Evolutionary conservation across 2,797 vertebrate species (phyloP).

Genomic region (Orestias chungarensis): DNA sequence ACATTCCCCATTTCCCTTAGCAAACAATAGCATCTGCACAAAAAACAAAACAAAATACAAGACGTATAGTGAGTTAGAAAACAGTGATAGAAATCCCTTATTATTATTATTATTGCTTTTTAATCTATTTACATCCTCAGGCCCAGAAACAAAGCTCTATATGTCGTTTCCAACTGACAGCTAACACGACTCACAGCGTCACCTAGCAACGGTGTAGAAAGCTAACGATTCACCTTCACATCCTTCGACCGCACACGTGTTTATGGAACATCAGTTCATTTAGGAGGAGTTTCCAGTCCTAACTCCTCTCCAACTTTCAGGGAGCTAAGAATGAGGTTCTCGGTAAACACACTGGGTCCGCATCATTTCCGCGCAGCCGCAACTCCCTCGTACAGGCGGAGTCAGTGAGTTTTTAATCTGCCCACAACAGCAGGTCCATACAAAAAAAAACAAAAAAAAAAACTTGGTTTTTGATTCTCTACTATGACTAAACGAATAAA

Average conservation of each 20-base stretch:
- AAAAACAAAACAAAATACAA: not conserved
- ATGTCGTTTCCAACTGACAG: constrained; percentile 13
- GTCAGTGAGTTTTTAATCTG: not conserved
- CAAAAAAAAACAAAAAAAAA: too few relatives aligned
- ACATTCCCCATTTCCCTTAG: not conserved
- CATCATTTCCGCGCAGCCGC: constrained; percentile 1
- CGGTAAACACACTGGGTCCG: constrained; percentile 12
- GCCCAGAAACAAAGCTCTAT: not conserved
- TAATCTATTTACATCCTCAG: not conserved
- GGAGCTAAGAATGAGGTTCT: not conserved
- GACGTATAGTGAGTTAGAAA: not conserved
- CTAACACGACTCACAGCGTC: not conserved
- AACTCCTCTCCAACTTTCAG: not conserved
- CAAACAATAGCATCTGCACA: not conserved
- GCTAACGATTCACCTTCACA: not conserved
- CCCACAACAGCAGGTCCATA: too few relatives aligned
- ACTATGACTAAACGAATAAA: too few relatives aligned
- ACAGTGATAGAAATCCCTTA: not conserved
- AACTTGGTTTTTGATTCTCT: too few relatives aligned
- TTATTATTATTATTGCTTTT: not conserved
- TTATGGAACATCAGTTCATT: not conserved
- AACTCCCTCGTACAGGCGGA: not conserved
- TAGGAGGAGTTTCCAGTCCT: not conserved
- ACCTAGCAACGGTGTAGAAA: not conserved
- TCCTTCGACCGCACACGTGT: not conserved